Evolutionary conservation across 1,140 invertebrate genomes (phyloP).

Genomic region (Bombus affinis): DNA sequence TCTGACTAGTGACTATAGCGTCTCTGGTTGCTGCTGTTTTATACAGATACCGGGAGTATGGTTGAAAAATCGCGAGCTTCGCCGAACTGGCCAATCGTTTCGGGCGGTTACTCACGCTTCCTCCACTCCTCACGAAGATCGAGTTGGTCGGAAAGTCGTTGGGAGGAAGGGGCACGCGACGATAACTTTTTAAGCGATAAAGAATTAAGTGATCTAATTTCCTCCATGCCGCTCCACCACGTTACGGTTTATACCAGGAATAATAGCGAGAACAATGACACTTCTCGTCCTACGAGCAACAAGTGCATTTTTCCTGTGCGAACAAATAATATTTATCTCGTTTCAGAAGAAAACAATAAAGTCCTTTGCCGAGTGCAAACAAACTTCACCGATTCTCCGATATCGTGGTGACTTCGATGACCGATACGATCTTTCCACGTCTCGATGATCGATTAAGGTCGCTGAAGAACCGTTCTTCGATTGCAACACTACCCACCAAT

Average conservation of each 20-base stretch:
- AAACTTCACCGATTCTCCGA: neutral
- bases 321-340: neutral
- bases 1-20: conserved; percentile 29
- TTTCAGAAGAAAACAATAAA: neutral
- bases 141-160: conserved; percentile 2
- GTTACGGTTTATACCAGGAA: conserved; percentile 37
- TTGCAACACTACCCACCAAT: neutral
- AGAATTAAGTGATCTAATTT: conserved; percentile 65
- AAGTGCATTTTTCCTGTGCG: neutral
- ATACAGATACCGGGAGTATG: conserved; percentile 38
- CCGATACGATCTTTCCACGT: neutral
- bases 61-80: conserved; percentile 45
- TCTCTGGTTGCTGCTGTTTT: conserved; percentile 45
- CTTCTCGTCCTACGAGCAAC: no score
- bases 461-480: no score
- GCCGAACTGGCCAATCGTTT: conserved; percentile 55
- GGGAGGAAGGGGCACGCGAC: conserved; percentile 41
- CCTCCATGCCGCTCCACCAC: neutral
- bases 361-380: no score
- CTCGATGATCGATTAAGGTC: conserved; percentile 3
- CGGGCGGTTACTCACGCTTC: neutral
- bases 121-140: conserved; percentile 50
- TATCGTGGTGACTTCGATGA: neutral
- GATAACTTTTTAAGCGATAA: conserved; percentile 65
- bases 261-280: no score